Evolutionary conservation across 2,797 vertebrate genomes (phyloP), one percentile per base, ranked within the genome.

Genomic region (Pantherophis vulpinus): DNA sequence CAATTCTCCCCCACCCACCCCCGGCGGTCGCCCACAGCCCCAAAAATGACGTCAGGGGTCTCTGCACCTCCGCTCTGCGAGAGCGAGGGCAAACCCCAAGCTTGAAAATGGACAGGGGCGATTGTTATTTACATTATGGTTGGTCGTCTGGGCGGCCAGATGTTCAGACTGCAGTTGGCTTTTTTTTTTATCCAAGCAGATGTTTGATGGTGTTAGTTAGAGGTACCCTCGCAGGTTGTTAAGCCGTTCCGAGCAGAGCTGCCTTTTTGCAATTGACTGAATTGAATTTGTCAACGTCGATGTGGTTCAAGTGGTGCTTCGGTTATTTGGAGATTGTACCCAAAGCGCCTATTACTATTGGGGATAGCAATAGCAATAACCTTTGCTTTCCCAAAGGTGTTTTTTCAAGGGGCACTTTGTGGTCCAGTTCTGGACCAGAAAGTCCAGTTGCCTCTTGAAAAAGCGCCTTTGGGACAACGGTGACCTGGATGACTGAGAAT

Each of bases 31-130:
- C 88, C 86, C 0, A 83, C 0, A 0, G 2, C 0, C 58, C 7
- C 0, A 20, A 60, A 70, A 94, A 95, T 88, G 95, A 94, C 94
- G 92, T 55, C 86, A 66, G 91, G 86, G 6, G 83, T 93, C 5
- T 61, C 16, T 23, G 3, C 32, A 42, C 29, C 58, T 16, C n/a
- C 70, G 32, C 70, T 23, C 70, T 23, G 32, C 32, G 16, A 42
- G 32, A 74, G 70, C 18, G 32, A 42, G 32, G 37, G 70, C 37
- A 11, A 79, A 25, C 20, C 4, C 42, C 74, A 47, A 3, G 42
- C 9, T 25, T 47, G 37, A 83, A 83, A 83, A 83, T 4, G 74
- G 74, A 42, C 37, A 25, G 37, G 18, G 10, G 37, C 20, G 37
- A 47, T 47, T 83, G 42, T 25, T 83, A 83, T 83, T 12, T 12